Conservation (phyloP, 2,113 vertebrate genomes). For the Ivindomyrus marchei region DNA sequence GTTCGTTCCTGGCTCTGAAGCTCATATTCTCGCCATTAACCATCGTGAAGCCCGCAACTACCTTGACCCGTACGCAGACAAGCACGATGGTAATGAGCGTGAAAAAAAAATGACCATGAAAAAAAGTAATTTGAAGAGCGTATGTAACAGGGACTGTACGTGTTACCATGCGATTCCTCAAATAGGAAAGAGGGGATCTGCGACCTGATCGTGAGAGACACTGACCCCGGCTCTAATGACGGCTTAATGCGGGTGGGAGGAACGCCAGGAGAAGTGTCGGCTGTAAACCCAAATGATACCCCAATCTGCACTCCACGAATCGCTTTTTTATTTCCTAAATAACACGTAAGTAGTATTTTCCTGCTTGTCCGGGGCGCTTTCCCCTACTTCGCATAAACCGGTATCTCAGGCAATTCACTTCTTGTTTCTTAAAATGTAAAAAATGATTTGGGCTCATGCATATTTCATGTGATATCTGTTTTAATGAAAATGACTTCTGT, state of each 20-base stretch:
- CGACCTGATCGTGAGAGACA: not conserved
- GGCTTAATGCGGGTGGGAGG: not conserved
- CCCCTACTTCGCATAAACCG: not conserved
- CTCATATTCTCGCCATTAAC: not conserved
- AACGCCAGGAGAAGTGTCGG: not conserved
- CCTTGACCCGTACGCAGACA: not conserved
- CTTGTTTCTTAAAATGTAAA: not conserved
- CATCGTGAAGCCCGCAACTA: not conserved
- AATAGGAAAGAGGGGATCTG: not conserved
- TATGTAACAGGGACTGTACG: not conserved
- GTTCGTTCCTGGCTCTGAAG: not conserved
- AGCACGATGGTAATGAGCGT: not conserved
- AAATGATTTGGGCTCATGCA: slow-evolving; percentile 6
- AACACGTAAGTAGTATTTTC: not conserved
- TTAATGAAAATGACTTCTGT: slow-evolving; percentile 4
- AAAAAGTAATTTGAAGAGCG: not conserved
- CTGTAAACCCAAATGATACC: not conserved
- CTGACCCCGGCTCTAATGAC: not conserved
- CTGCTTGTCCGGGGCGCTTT: not conserved
- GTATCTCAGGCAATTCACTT: not conserved
- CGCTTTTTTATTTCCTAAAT: not conserved
- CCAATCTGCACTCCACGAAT: not conserved
- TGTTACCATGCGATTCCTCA: not conserved
- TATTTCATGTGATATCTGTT: slow-evolving; percentile 5
- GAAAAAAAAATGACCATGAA: not conserved